Evolutionary conservation across 2,888 invertebrate genomes (phyloP), one percentile per base, ranked within the genome.

Genomic region (Chalcis sispes): DNA sequence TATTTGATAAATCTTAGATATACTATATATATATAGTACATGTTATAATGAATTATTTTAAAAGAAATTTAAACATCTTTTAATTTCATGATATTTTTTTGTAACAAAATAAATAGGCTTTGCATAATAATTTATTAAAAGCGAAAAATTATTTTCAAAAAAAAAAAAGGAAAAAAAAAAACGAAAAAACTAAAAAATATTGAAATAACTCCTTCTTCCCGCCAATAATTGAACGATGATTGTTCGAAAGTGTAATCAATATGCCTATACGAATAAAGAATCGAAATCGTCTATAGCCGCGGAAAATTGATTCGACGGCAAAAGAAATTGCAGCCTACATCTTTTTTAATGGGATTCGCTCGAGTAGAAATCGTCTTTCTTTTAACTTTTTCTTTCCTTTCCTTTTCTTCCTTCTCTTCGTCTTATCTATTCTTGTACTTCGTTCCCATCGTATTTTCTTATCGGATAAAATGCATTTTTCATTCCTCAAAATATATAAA

Each of bases 241-340:
- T 69, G 58, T 36, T 7, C 27, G 42, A 67, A 54, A 69, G 59
- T 27, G 58, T 23, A 71, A 32, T 54, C 23, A 29, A 25, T 62
- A 64, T 64, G 20, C 27, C 59, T 29, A 7, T 36, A 46, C 23
- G 32, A 72, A 72, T 58, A 72, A 64, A 25, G 46, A 64, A 72
- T 46, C 56, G 56, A 64, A 72, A 72, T 64, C 56, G 40, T 72
- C 72, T 64, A 32, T 36, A 72, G 40, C 54, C 15, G n/a, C 29
- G 32, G 56, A 64, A 72, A 56, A 72, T 72, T 64, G 72, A 72
- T 64, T 72, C 23, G 32, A 20, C n/a, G 25, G 8, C 40, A 29
- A 42, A 54, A 46, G 46, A 42, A 71, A 72, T 72, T 56, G 20
- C 54, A 64, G 64, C 72, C 62, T 48, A 32, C 46, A 32, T 48